Conservation (phyloP, 2,888 invertebrate species). For the Choristoneura rosaceana region DNA sequence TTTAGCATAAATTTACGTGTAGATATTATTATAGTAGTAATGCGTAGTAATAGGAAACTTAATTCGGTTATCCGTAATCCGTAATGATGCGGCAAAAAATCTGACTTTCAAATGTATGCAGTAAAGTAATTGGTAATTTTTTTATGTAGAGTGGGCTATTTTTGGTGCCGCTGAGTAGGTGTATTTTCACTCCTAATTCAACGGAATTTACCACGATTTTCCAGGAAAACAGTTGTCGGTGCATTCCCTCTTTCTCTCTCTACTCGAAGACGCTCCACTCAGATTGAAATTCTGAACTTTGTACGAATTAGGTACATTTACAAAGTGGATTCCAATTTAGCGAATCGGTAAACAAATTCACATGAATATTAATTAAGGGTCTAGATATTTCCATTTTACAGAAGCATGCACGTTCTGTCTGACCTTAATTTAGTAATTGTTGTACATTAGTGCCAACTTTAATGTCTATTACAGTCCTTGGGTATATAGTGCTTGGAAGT, state of each 20-base stretch:
- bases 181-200: constrained; percentile 9
- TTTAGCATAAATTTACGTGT: too few species aligned
- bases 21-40: background rate
- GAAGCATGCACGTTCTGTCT: constrained; percentile 12
- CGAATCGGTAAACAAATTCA: constrained; percentile 2
- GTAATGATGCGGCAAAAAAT: too few species aligned
- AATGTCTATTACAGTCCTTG: constrained; percentile 5
- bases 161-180: too few species aligned
- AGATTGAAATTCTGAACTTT: background rate
- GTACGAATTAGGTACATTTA: background rate
- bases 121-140: too few species aligned
- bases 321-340: constrained; percentile 17
- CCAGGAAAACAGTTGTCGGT: constrained; percentile 13
- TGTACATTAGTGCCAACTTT: constrained; percentile 12
- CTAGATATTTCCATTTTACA: background rate
- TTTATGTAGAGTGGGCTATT: too few species aligned
- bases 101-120: too few species aligned
- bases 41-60: background rate
- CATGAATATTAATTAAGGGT: constrained; percentile 17
- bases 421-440: constrained; percentile 22
- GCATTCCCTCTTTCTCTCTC: background rate
- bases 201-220: constrained; percentile 4
- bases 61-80: too few species aligned
- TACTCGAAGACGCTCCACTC: background rate
- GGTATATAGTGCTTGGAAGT: constrained; percentile 5